A percentile compares a stretch with the other conserved stretches of the same genome.
Evolutionary conservation across 2,888 invertebrate species (phyloP).

Genomic region (Andrena flavipes): DNA sequence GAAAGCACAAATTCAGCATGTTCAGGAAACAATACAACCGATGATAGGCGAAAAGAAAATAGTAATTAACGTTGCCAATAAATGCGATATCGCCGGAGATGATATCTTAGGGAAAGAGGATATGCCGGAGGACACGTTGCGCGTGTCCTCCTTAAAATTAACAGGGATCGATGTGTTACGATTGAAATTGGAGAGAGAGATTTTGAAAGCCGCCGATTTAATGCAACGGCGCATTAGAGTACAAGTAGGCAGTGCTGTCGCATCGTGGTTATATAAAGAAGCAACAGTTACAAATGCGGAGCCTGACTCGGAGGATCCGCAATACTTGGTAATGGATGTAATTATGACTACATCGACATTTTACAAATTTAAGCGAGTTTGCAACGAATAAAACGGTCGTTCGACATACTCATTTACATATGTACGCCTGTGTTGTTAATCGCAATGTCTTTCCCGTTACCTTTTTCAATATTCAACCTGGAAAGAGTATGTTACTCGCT

Average conservation of each 20-base stretch:
- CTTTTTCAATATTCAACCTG: too few relatives aligned
- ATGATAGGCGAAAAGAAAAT: slow-evolving; percentile 85
- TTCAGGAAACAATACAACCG: slow-evolving; percentile 88
- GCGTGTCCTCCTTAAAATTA: slow-evolving; percentile 86
- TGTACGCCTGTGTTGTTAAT: neutral
- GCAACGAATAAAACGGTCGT: slow-evolving; percentile 67
- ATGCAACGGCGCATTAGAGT: slow-evolving; percentile 86
- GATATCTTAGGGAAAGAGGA: slow-evolving; percentile 17
- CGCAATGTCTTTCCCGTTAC: too few relatives aligned
- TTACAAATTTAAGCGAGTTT: slow-evolving; percentile 86
- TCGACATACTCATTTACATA: neutral
- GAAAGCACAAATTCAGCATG: slow-evolving; percentile 89
- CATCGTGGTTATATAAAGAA: slow-evolving; percentile 89
- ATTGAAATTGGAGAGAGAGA: slow-evolving; percentile 84
- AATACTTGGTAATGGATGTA: slow-evolving; percentile 87
- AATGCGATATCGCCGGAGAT: slow-evolving; percentile 87
- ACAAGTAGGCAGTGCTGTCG: slow-evolving; percentile 87
- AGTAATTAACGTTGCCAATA: slow-evolving; percentile 90
- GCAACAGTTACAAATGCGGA: slow-evolving; percentile 86
- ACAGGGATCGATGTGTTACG: slow-evolving; percentile 85
- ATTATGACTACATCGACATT: slow-evolving; percentile 86
- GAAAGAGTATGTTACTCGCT: neutral
- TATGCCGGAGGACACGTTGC: slow-evolving; percentile 75
- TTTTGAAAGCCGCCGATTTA: slow-evolving; percentile 86
- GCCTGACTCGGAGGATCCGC: slow-evolving; percentile 85